Conservation (phyloP, 53 echinoderm and acorn worm genomes). For the Henricia sp. region DNA sequence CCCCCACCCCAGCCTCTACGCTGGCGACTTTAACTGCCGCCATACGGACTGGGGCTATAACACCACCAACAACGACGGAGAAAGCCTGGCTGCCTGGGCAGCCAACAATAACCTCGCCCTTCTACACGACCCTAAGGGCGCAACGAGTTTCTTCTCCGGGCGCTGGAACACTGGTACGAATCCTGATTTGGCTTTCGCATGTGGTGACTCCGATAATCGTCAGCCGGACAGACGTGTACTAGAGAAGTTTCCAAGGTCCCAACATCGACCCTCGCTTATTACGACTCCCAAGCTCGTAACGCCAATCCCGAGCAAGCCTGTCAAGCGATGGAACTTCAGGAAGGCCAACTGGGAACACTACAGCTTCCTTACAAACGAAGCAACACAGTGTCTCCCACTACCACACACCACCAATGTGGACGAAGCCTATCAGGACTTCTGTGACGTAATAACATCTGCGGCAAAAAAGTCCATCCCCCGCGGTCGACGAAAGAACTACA, state of each 20-base stretch:
- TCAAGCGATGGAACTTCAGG: constrained; percentile 38
- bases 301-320: constrained; percentile 21
- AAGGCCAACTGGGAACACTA: constrained; percentile 21
- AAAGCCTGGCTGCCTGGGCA: not conserved
- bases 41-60: constrained; percentile 27
- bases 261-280: too few relatives aligned
- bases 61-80: not conserved
- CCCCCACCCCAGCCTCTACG: not conserved
- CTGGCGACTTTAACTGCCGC: too few relatives aligned
- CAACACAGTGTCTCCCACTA: not conserved
- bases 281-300: not conserved
- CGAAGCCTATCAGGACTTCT: not conserved
- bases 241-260: constrained; percentile 13
- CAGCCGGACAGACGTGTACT: not conserved
- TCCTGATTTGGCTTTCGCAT: constrained; percentile 17
- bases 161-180: constrained; percentile 19
- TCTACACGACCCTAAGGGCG: constrained; percentile 1
- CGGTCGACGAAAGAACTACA: not conserved
- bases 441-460: not conserved
- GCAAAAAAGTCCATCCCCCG: constrained; percentile 5
- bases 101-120: constrained; percentile 1
- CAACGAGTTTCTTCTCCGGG: constrained; percentile 1
- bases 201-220: not conserved
- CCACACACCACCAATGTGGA: not conserved
- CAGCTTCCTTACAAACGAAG: not conserved